Evolutionary conservation across 2,888 invertebrate genomes (phyloP).

Genomic region (Limenitis camilla): DNA sequence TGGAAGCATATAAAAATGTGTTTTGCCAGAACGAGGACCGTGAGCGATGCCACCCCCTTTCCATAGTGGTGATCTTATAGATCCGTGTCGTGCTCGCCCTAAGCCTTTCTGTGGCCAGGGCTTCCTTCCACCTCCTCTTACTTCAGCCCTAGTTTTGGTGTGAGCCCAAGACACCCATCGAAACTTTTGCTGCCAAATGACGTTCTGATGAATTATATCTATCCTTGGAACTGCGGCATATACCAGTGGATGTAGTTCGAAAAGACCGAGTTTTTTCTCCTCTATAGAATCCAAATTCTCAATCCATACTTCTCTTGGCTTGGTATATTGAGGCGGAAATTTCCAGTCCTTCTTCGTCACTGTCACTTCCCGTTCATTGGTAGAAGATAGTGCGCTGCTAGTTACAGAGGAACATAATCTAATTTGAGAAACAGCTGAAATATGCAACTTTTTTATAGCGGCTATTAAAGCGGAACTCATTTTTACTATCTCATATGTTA

Average conservation of each 20-base stretch:
- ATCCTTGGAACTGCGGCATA: slow-evolving; percentile 89
- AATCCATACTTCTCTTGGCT: slow-evolving; percentile 88
- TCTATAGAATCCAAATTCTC: slow-evolving; percentile 85
- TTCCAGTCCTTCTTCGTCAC: slow-evolving; percentile 63
- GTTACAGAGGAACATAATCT: slow-evolving; percentile 42
- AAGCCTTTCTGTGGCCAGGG: slow-evolving; percentile 98
- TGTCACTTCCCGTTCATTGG: slow-evolving; percentile 33
- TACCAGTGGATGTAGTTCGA: slow-evolving; percentile 92
- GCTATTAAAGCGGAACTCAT: slow-evolving; percentile 55
- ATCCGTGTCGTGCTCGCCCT: slow-evolving; percentile 94
- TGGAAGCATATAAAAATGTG: slow-evolving; percentile 95
- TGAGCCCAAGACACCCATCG: slow-evolving; percentile 86
- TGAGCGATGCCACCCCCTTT: slow-evolving; percentile 88
- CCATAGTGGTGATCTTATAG: slow-evolving; percentile 91
- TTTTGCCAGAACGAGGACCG: slow-evolving; percentile 92
- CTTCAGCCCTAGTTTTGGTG: slow-evolving; percentile 87
- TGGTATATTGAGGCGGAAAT: slow-evolving; percentile 70
- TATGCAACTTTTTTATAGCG: slow-evolving; percentile 52
- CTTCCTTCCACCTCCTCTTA: slow-evolving; percentile 90
- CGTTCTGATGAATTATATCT: slow-evolving; percentile 89
- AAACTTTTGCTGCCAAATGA: slow-evolving; percentile 89
- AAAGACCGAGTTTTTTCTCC: slow-evolving; percentile 85
- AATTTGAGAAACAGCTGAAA: slow-evolving; percentile 42
- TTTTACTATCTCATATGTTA: background rate
- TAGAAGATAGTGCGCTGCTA: slow-evolving; percentile 20